Evolutionary conservation across 2,797 vertebrate species (phyloP), one percentile per base, ranked within the genome.

Genomic region (Synanceia verrucosa): DNA sequence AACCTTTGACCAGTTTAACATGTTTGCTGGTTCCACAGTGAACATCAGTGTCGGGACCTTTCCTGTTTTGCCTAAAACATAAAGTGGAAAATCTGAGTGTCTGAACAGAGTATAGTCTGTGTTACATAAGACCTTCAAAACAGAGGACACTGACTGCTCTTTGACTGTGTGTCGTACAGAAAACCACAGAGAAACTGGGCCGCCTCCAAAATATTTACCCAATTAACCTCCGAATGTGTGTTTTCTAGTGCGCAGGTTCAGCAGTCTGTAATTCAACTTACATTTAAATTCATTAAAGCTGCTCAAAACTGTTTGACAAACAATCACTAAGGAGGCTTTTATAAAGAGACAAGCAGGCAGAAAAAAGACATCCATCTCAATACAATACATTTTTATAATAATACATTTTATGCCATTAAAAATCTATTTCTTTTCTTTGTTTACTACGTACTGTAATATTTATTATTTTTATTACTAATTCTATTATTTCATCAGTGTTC

Each of bases 151-250:
- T 78, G 84, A 78, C 57, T 14, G 41, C 70, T 61, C 62, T 73
- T 31, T 86, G 78, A 78, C 76, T 78, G 70, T 73, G 70, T 81
- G 75, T 68, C 16, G 6, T 21, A 62, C 55, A 67, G 63, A 21
- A 46, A 72, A 68, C 55, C 33, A 53, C 67, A 55, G 70, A 72
- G 48, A 67, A 41, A 55, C 39, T 71, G 75, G 79, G 87, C 29
- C 23, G 24, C n/a, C 43, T 44, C 58, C 80, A 89, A 81, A 83
- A 86, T 87, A 86, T 90, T 91, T 81, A 80, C 68, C 48, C 65
- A 86, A 59, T 81, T 81, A 66, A 83, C 79, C 52, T 55, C 56
- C 76, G 62, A 77, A 81, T 19, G 60, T 37, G 23, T 50, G 37
- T 0, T 43, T 52, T 63, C 29, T 43, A 37, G 6, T 23, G 23